phyloP scores from a whole-genome alignment of 1,140 invertebrate genomes.

The Venturia canescens region DNA sequence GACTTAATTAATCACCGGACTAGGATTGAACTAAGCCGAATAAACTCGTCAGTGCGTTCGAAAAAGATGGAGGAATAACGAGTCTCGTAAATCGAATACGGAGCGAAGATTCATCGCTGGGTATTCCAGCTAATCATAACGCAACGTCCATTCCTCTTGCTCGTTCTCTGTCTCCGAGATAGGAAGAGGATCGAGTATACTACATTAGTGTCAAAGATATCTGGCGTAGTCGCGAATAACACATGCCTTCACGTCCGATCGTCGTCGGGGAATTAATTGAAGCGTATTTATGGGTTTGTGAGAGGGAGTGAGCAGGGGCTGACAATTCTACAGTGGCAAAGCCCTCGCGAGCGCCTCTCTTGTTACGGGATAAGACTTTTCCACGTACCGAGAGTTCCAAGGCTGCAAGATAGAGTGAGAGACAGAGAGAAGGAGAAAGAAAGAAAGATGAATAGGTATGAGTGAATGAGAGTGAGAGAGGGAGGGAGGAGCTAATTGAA shows the following conservation, averaged over 20 bases:
- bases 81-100: slow-evolving; percentile 1
- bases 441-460: slow-evolving; percentile 26
- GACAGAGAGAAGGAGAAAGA: neutral
- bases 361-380: slow-evolving; percentile 17
- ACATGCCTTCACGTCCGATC: slow-evolving; percentile 44
- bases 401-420: neutral
- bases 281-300: slow-evolving; percentile 51
- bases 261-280: slow-evolving; percentile 53
- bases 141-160: neutral
- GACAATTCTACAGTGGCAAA: neutral
- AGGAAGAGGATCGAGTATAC: slow-evolving; percentile 2
- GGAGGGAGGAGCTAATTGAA: slow-evolving; percentile 54
- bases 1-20: too few relatives aligned
- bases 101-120: neutral
- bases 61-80: neutral
- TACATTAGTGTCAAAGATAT: slow-evolving; percentile 38
- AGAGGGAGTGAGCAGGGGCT: neutral
- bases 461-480: neutral
- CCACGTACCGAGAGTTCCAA: neutral
- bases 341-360: slow-evolving; percentile 6
- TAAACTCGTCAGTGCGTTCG: too few relatives aligned
- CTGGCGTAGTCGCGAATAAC: slow-evolving; percentile 13
- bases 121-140: slow-evolving; percentile 13
- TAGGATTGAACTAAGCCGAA: too few relatives aligned
- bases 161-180: neutral